Percentiles rank a stretch among this genome's conserved stretches.
These are phyloP conservation scores for Acrocyrtus sp. DNA, from an alignment of 2,888 invertebrate species.

Conservation along the genomic window DNA sequence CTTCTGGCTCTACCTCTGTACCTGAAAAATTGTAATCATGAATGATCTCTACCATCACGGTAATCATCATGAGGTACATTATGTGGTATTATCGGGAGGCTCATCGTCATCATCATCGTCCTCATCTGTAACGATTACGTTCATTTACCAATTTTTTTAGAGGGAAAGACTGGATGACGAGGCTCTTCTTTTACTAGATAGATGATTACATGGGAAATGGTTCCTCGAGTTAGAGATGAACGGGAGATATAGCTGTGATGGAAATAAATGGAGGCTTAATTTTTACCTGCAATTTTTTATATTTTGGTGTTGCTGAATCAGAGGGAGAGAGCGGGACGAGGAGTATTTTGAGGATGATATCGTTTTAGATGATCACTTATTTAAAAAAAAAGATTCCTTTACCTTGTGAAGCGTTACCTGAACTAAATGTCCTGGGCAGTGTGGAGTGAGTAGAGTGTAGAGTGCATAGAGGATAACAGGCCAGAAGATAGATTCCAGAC, in stretches of 20 bases:
- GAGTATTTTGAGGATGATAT: no score
- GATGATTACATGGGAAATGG: background rate
- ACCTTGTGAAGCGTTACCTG: no score
- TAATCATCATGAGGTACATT: conserved; percentile 14
- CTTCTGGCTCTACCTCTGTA: background rate
- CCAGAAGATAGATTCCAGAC: conserved; percentile 48
- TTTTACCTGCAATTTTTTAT: conserved; percentile 28
- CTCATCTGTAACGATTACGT: no score
- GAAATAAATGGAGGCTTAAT: conserved; percentile 28
- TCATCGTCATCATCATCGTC: no score
- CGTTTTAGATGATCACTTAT: no score
- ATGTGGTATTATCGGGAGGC: background rate
- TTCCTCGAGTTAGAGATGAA: background rate
- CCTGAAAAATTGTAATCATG: conserved; percentile 9
- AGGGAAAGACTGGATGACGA: background rate
- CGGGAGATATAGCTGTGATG: conserved; percentile 3
- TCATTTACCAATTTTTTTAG: no score
- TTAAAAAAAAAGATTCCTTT: no score
- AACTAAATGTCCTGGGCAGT: background rate
- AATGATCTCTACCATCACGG: conserved; percentile 29
- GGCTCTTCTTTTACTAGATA: background rate
- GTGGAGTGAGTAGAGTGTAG: background rate
- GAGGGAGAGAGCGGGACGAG: no score
- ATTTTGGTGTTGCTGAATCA: background rate
- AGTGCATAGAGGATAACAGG: background rate